Base-by-base conservation (phyloP, 2,888 invertebrate species). In the Blomia tropicalis region DNA sequence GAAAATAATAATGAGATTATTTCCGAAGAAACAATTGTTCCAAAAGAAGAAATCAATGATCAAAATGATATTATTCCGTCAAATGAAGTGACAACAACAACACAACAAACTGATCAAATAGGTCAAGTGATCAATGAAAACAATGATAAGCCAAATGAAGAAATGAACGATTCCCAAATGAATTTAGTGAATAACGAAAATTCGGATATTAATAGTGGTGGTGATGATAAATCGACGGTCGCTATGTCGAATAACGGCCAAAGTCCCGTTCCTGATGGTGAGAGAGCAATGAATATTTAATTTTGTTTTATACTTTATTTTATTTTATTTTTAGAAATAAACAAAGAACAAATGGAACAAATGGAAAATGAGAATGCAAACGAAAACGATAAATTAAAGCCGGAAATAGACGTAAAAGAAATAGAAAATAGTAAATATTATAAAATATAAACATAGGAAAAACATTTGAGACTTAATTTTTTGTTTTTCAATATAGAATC, bases 131-230 rank as follows among this genome's bases (percentile, higher is more conserved):
- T 7, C 25, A 64, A n/a, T 27, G 59, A 43, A 1, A 23, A 3
- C 59, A 32, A 59, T 19, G 58, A 58, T 29, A 62, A 60, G 36
- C 29, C 51, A 22, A 53, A 64, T 23, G 59, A 58, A 25, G 58
- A 56, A 17, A 14, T 41, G 14, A n/a, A 41, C 41, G n/a, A 14
- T 41, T n/a, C n/a, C n/a, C n/a, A n/a, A n/a, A n/a, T n/a, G n/a
- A n/a, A n/a, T n/a, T n/a, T n/a, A n/a, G n/a, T n/a, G n/a, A n/a
- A n/a, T n/a, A n/a, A n/a, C n/a, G n/a, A n/a, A n/a, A n/a, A n/a
- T n/a, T n/a, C n/a, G 25, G 29, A 14, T n/a, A 27, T 7, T 31
- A 25, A 53, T n/a, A 32, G 29, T 31, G 32, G 54, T 4, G 3
- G n/a, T 25, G 7, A 23, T 19, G 61, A 25, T 17, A n/a, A n/a